These are phyloP conservation scores for Emydura subglobosa DNA, from an alignment of 2,113 vertebrate species.

Conservation along the genomic window DNA sequence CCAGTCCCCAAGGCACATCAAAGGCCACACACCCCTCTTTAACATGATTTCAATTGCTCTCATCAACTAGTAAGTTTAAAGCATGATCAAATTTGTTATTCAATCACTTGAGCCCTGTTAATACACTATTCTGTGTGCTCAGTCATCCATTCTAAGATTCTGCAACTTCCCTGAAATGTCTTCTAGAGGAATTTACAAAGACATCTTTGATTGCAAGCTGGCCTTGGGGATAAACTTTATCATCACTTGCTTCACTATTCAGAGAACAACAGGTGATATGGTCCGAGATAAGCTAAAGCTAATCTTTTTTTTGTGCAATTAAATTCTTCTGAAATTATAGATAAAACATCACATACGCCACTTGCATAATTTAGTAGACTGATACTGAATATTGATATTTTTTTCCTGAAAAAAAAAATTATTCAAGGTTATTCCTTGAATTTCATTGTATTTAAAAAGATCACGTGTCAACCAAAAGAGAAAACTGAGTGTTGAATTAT, in stretches of 20 bases:
- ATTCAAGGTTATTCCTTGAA: conserved; percentile 50
- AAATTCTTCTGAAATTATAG: conserved; percentile 49
- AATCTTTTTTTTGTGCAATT: conserved; percentile 22
- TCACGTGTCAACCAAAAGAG: not conserved
- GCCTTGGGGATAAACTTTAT: conserved; percentile 82
- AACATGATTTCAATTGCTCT: conserved; percentile 79
- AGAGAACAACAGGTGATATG: conserved; percentile 81
- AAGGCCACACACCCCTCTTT: conserved; percentile 67
- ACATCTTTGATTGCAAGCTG: conserved; percentile 83
- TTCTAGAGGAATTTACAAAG: conserved; percentile 83
- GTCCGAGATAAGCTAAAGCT: conserved; percentile 63
- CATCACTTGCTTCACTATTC: conserved; percentile 69
- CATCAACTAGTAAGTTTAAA: conserved; percentile 79
- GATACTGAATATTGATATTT: conserved; percentile 38
- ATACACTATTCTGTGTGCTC: conserved; percentile 84
- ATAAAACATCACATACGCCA: not conserved
- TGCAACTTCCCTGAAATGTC: conserved; percentile 76
- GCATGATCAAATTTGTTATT: conserved; percentile 88
- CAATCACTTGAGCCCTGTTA: conserved; percentile 84
- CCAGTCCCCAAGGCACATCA: conserved; percentile 70
- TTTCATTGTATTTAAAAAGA: not conserved
- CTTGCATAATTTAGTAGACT: conserved; percentile 29
- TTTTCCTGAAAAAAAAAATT: not conserved
- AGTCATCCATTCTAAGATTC: conserved; percentile 80
- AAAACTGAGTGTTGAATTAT: conserved; percentile 38